phyloP scores from a whole-genome alignment of 2,888 invertebrate genomes.

The Dicyrtomina minuta region DNA sequence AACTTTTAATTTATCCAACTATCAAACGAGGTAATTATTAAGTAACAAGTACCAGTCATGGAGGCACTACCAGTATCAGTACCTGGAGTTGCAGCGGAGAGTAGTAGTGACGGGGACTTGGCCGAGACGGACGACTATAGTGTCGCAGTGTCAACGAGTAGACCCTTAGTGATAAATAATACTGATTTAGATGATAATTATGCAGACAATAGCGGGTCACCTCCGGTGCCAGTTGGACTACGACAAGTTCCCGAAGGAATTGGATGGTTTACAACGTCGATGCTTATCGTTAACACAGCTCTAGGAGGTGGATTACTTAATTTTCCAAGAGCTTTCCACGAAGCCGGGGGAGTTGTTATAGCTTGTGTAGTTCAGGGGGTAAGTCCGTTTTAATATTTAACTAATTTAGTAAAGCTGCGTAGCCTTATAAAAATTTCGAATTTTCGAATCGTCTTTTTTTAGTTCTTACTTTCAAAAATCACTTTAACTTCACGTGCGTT shows the following conservation, averaged over 20 bases:
- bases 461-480: no score
- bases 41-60: no score
- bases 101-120: no score
- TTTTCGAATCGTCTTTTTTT: no score
- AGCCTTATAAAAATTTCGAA: no score
- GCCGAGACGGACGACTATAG: neutral
- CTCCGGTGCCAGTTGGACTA: slow-evolving; percentile 5
- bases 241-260: slow-evolving; percentile 34
- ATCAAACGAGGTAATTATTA: no score
- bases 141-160: neutral
- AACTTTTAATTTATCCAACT: no score
- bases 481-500: no score
- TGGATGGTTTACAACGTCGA: slow-evolving; percentile 44
- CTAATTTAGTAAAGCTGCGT: no score
- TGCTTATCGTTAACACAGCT: slow-evolving; percentile 59
- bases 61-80: no score
- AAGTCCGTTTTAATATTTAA: no score
- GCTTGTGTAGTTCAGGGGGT: slow-evolving; percentile 61
- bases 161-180: slow-evolving; percentile 20
- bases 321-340: slow-evolving; percentile 65
- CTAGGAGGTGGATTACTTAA: slow-evolving; percentile 65
- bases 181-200: slow-evolving; percentile 1
- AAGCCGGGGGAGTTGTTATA: slow-evolving; percentile 63
- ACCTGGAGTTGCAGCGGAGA: no score
- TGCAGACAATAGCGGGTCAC: slow-evolving; percentile 14